Percentiles rank a stretch among this genome's conserved stretches.
Conservation (phyloP, 1,140 invertebrate genomes). For the Anoplolepis gracilipes region DNA sequence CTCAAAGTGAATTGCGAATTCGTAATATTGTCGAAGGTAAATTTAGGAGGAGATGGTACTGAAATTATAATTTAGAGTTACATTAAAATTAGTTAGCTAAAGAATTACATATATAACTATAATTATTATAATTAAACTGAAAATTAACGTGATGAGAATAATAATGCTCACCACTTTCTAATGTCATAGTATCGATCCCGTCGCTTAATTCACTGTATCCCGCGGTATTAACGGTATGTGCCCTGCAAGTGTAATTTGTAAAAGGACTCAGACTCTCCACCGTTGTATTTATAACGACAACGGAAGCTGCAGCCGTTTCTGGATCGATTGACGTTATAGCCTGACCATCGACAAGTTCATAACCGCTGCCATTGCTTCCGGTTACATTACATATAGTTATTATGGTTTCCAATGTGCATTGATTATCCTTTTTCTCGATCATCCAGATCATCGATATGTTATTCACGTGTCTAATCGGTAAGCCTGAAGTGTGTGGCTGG, state of each 20-base stretch:
- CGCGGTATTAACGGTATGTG: conserved; percentile 57
- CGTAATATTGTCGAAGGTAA: conserved; percentile 61
- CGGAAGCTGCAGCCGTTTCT: neutral
- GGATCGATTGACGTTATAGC: neutral
- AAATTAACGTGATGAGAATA: conserved; percentile 10
- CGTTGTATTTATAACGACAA: conserved; percentile 35
- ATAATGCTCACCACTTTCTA: conserved; percentile 72
- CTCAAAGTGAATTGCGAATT: conserved; percentile 71
- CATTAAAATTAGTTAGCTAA: neutral
- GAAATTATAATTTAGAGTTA: conserved; percentile 32
- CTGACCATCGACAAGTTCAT: conserved; percentile 23
- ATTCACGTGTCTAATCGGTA: neutral
- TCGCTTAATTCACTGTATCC: conserved; percentile 69
- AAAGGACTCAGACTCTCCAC: conserved; percentile 73
- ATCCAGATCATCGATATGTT: conserved; percentile 70
- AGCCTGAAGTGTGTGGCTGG: neutral
- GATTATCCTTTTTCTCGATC: conserved; percentile 68
- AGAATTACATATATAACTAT: neutral
- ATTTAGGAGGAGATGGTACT: conserved; percentile 73
- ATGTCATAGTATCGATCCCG: conserved; percentile 60
- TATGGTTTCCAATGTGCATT: conserved; percentile 66
- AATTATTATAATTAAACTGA: neutral
- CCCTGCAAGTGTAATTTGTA: conserved; percentile 75
- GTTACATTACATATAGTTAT: conserved; percentile 68
- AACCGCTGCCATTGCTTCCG: conserved; percentile 66